A percentile compares a stretch with the other conserved stretches of the same genome.
Evolutionary conservation across 2,113 vertebrate species (phyloP).

Genomic region (Colaptes auratus): DNA sequence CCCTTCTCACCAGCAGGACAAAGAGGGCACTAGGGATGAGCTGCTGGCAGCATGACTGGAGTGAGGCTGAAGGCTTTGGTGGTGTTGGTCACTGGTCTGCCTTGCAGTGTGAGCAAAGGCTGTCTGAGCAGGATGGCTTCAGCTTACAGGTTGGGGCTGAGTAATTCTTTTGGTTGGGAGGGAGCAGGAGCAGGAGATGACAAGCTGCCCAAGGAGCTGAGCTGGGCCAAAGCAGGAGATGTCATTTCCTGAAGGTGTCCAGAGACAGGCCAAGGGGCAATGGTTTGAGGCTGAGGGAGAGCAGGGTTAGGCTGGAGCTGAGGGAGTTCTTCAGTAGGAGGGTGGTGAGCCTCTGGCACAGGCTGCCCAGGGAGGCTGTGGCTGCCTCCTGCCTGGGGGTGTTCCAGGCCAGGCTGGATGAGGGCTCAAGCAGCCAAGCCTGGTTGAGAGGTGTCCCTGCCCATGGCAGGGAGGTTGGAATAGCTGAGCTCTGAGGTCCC

Average conservation of each 20-base stretch:
- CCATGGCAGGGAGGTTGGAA: too few species aligned
- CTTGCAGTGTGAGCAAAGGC: background rate
- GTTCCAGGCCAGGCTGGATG: too few species aligned
- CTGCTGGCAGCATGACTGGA: background rate
- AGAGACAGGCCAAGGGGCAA: background rate
- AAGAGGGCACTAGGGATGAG: background rate
- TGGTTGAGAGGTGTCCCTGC: too few species aligned
- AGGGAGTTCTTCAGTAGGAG: too few species aligned
- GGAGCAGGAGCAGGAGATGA: background rate
- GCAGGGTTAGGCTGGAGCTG: background rate
- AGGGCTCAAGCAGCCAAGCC: too few species aligned
- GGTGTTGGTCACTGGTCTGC: background rate
- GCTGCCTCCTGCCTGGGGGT: too few species aligned
- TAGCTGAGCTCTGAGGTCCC: too few species aligned
- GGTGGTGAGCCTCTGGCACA: too few species aligned
- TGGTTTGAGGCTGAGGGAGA: background rate
- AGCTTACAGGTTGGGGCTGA: constrained; percentile 12
- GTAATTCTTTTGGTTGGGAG: background rate
- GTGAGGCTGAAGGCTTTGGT: constrained; percentile 9
- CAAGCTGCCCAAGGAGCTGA: background rate
- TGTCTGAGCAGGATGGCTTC: constrained; percentile 23
- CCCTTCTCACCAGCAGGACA: background rate
- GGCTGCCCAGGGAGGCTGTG: too few species aligned
- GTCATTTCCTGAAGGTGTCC: background rate
- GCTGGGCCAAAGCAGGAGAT: background rate